Conservation (phyloP, 2,888 invertebrate species). For the Clunio marinus region DNA sequence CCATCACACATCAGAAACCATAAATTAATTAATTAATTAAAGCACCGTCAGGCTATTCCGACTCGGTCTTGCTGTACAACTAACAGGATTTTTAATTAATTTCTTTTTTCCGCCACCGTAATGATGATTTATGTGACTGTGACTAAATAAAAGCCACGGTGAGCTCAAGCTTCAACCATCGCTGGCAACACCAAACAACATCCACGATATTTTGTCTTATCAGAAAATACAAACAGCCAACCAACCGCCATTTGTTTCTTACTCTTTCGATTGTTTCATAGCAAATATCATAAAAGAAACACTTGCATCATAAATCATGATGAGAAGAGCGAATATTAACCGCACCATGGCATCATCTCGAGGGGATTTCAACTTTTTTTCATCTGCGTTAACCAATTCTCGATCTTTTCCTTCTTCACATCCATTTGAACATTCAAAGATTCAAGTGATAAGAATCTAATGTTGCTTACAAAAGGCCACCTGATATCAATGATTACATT, state of each 20-base stretch:
- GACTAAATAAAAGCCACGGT: background rate
- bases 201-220: no score
- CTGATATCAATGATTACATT: constrained; percentile 21
- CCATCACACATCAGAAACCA: constrained; percentile 22
- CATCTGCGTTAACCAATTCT: no score
- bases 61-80: no score
- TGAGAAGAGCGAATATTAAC: background rate
- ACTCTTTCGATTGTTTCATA: background rate
- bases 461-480: constrained; percentile 15
- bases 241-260: background rate
- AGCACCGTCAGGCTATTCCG: background rate
- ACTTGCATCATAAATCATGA: background rate
- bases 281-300: background rate
- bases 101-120: background rate
- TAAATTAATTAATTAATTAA: constrained; percentile 35
- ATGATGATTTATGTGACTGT: constrained; percentile 21
- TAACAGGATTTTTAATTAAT: constrained; percentile 34
- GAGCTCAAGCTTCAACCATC: background rate
- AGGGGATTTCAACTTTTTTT: background rate
- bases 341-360: background rate
- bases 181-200: background rate
- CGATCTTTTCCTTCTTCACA: no score
- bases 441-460: background rate
- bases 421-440: background rate
- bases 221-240: background rate